Percentiles rank a stretch among this genome's conserved stretches.
Evolutionary conservation across 2,797 vertebrate genomes (phyloP).

Genomic region (Hozukius guyotensis): DNA sequence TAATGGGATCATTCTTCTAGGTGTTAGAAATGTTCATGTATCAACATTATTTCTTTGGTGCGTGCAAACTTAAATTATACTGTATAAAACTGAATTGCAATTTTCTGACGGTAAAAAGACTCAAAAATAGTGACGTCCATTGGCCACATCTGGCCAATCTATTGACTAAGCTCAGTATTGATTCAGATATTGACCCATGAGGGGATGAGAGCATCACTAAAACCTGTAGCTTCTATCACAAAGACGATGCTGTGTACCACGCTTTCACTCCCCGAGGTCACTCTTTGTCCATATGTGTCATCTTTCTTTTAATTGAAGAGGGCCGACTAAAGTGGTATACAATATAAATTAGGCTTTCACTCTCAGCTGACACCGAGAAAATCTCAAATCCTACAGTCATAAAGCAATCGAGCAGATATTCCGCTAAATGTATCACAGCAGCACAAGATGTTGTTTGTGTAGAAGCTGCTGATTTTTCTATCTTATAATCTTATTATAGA

Average conservation of each 20-base stretch:
- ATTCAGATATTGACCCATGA: neutral
- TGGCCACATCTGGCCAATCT: neutral
- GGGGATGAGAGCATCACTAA: neutral
- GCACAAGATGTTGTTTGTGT: neutral
- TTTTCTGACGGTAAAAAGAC: neutral
- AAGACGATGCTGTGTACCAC: neutral
- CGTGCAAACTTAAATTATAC: neutral
- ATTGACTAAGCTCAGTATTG: neutral
- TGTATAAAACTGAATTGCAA: neutral
- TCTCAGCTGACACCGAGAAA: neutral
- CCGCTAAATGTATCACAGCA: rapidly evolving
- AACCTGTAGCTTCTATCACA: neutral
- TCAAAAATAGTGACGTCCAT: neutral
- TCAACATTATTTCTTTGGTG: neutral
- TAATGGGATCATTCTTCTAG: neutral
- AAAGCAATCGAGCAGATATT: neutral
- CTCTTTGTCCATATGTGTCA: neutral
- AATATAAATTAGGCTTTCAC: neutral
- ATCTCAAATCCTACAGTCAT: neutral
- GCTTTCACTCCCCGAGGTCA: neutral
- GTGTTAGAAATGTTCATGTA: neutral
- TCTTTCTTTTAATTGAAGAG: neutral
- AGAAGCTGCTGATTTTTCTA: neutral
- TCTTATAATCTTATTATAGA: neutral
- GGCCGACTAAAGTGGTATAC: neutral